Percentiles rank a stretch among this genome's conserved stretches.
Evolutionary conservation across 2,113 vertebrate species (phyloP).

Genomic region (Spea bombifrons): DNA sequence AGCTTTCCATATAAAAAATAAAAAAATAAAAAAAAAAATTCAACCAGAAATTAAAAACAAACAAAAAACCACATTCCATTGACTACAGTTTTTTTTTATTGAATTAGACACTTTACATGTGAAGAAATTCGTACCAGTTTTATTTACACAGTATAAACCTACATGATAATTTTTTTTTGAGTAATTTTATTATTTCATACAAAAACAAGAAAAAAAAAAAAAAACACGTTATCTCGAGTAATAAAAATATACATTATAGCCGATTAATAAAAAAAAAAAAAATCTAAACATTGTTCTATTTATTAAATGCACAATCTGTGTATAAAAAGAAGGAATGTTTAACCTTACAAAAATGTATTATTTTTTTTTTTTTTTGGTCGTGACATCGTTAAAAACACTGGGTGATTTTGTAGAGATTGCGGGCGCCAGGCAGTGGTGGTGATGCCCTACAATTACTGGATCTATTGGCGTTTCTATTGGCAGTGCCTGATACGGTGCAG

Average conservation of each 20-base stretch:
- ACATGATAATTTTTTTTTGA: slow-evolving; percentile 30
- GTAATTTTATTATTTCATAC: slow-evolving; percentile 38
- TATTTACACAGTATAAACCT: slow-evolving; percentile 48
- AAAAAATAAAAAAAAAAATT: too few species aligned
- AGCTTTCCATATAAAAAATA: too few species aligned
- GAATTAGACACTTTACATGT: slow-evolving; percentile 47
- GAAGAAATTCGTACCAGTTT: slow-evolving; percentile 30
- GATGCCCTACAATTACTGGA: not conserved
- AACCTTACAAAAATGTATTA: slow-evolving; percentile 12
- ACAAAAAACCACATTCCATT: slow-evolving; percentile 12
- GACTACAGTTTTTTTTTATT: slow-evolving; percentile 44
- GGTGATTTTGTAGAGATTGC: not conserved
- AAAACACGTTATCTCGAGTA: slow-evolving; percentile 29
- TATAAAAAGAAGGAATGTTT: slow-evolving; percentile 31
- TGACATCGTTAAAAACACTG: slow-evolving; percentile 22
- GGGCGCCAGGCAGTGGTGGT: not conserved
- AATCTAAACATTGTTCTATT: slow-evolving; percentile 42
- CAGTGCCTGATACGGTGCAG: not conserved
- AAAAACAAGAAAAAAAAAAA: slow-evolving; percentile 6
- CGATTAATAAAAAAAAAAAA: slow-evolving; percentile 45
- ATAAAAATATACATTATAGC: slow-evolving; percentile 48
- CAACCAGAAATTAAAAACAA: not conserved
- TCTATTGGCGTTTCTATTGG: not conserved
- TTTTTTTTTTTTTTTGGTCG: slow-evolving; percentile 24
- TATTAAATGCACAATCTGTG: slow-evolving; percentile 33